phyloP scores from a whole-genome alignment of 2,888 invertebrate genomes.

The Oscheius sp. region DNA sequence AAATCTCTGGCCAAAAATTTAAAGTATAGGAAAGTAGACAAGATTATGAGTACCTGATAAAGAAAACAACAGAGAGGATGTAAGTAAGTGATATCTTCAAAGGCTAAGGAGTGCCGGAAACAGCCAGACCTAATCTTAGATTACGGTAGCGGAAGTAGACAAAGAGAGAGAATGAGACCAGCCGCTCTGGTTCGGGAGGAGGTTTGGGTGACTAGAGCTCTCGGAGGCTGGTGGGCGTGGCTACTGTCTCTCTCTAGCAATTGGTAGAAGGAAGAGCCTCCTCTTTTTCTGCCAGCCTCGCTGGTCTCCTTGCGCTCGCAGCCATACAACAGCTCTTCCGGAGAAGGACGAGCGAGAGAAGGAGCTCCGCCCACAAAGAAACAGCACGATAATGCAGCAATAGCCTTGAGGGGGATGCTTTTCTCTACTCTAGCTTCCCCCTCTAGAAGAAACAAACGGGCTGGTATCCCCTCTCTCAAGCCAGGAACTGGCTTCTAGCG shows the following conservation, averaged over 20 bases:
- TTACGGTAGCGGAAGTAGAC: slow-evolving; percentile 31
- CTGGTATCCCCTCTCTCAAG: neutral
- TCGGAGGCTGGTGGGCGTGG: slow-evolving; percentile 6
- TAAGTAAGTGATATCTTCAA: too few relatives aligned
- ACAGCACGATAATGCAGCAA: slow-evolving; percentile 32
- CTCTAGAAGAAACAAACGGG: slow-evolving; percentile 33
- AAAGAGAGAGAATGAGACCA: neutral
- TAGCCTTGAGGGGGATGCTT: slow-evolving; percentile 11
- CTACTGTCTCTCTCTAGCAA: neutral
- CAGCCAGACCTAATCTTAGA: neutral
- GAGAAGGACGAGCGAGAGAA: slow-evolving; percentile 23
- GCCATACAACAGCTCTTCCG: slow-evolving; percentile 35
- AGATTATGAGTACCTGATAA: too few relatives aligned
- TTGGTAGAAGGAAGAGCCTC: neutral
- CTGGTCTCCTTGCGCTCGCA: neutral
- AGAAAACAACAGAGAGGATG: too few relatives aligned
- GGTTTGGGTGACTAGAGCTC: slow-evolving; percentile 10
- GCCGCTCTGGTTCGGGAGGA: slow-evolving; percentile 7
- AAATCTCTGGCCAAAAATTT: neutral
- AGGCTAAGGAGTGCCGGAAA: too few relatives aligned
- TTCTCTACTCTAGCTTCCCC: too few relatives aligned
- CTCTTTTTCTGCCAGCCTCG: neutral
- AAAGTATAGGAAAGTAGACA: too few relatives aligned
- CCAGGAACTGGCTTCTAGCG: slow-evolving; percentile 22
- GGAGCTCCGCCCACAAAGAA: slow-evolving; percentile 35